Percentiles rank a stretch among this genome's conserved stretches.
Evolutionary conservation across 1,140 invertebrate species (phyloP).

Genomic region (Camponotus vicinus): DNA sequence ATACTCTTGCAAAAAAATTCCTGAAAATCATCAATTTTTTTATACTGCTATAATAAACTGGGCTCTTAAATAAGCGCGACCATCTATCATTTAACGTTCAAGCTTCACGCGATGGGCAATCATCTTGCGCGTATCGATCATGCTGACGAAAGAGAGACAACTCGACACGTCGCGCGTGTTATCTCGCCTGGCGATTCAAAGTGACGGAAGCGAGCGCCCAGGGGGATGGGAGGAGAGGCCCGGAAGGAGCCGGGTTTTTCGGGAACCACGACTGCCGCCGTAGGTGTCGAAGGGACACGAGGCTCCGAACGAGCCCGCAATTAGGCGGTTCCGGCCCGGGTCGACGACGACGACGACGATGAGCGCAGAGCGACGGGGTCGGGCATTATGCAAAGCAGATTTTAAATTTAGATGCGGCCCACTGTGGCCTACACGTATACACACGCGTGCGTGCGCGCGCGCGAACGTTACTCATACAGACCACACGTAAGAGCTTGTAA

Average conservation of each 20-base stretch:
- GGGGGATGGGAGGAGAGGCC: conserved; percentile 10
- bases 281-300: conserved; percentile 82
- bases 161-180: conserved; percentile 37
- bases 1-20: no score
- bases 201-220: conserved; percentile 61
- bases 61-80: neutral
- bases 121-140: conserved; percentile 36
- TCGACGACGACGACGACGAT: conserved; percentile 47
- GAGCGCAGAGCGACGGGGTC: conserved; percentile 71
- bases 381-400: conserved; percentile 86
- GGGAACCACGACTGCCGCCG: conserved; percentile 78
- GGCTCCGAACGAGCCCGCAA: conserved; percentile 83
- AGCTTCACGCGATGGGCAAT: conserved; percentile 4
- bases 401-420: conserved; percentile 85
- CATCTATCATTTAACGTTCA: neutral
- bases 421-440: conserved; percentile 72
- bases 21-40: no score
- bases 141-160: conserved; percentile 6
- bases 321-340: conserved; percentile 80
- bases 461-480: conserved; percentile 68
- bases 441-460: conserved; percentile 40
- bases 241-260: conserved; percentile 75
- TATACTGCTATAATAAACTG: neutral
- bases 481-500: conserved; percentile 73
- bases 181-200: conserved; percentile 69